Conservation (phyloP, 2,888 invertebrate species). For the Yponomeuta evonymella region DNA sequence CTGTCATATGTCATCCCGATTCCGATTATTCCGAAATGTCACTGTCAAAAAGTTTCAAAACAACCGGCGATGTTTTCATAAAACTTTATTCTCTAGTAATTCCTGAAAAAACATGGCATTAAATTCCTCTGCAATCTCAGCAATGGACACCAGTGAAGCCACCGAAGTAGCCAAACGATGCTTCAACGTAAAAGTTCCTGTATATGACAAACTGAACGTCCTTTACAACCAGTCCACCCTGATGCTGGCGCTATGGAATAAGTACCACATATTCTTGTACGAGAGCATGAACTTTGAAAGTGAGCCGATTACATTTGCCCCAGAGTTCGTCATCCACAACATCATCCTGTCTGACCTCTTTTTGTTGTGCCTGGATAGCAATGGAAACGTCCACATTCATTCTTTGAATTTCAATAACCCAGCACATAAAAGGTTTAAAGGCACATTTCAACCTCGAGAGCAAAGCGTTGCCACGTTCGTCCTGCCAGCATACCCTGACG, state of each 20-base stretch:
- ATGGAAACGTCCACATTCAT: conserved; percentile 41
- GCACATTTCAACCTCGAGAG: conserved; percentile 37
- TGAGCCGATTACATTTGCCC: conserved; percentile 33
- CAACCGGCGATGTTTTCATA: too few relatives aligned
- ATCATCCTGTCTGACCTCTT: conserved; percentile 41
- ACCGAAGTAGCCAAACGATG: conserved; percentile 30
- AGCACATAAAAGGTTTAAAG: conserved; percentile 39
- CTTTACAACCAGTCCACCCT: conserved; percentile 35
- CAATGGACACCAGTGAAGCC: conserved; percentile 37
- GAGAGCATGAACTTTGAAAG: conserved; percentile 39
- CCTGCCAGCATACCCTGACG: conserved; percentile 24
- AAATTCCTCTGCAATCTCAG: conserved; percentile 12
- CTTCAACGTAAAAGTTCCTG: conserved; percentile 36
- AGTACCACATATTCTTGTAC: conserved; percentile 57
- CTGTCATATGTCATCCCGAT: too few relatives aligned
- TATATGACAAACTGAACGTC: conserved; percentile 43
- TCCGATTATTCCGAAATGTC: too few relatives aligned
- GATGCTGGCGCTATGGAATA: conserved; percentile 52
- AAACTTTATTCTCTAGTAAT: neutral
- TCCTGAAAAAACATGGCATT: conserved; percentile 5
- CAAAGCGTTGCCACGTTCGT: conserved; percentile 31
- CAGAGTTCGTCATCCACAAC: conserved; percentile 43
- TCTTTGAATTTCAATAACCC: conserved; percentile 48
- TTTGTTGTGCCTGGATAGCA: conserved; percentile 46
- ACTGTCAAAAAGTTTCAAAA: too few relatives aligned